phyloP scores from a whole-genome alignment of 2,797 vertebrate species.

The Mastacembelus armatus region DNA sequence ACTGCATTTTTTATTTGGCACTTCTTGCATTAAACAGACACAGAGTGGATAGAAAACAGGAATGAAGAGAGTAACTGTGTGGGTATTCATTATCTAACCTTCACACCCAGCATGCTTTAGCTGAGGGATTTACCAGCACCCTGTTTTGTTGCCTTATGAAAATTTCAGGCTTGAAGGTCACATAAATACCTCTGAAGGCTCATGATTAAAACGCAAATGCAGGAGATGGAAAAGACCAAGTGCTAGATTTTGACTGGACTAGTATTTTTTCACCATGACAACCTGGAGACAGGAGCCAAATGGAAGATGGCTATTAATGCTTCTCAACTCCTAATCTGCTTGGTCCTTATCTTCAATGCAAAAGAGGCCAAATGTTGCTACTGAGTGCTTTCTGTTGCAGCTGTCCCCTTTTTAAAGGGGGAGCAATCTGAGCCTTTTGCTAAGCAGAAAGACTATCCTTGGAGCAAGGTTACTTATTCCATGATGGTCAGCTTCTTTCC shows the following conservation, averaged over 20 bases:
- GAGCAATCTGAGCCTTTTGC: slow-evolving; percentile 68
- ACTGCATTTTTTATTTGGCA: slow-evolving; percentile 22
- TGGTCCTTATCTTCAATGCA: slow-evolving; percentile 67
- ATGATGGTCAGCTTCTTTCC: slow-evolving; percentile 50
- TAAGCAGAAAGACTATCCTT: slow-evolving; percentile 73
- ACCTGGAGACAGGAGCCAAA: slow-evolving; percentile 55
- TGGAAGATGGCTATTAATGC: slow-evolving; percentile 55
- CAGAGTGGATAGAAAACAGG: not conserved
- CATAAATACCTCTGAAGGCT: slow-evolving; percentile 51
- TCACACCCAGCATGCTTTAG: slow-evolving; percentile 65
- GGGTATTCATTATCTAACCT: slow-evolving; percentile 73
- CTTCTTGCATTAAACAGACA: slow-evolving; percentile 17
- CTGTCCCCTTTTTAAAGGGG: slow-evolving; percentile 61
- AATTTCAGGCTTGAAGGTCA: slow-evolving; percentile 69
- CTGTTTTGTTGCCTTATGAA: slow-evolving; percentile 66
- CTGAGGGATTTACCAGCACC: slow-evolving; percentile 62
- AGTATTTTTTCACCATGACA: slow-evolving; percentile 60
- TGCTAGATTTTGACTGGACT: slow-evolving; percentile 18
- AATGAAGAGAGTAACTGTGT: slow-evolving; percentile 46
- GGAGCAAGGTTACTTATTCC: slow-evolving; percentile 73
- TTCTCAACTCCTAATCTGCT: slow-evolving; percentile 65
- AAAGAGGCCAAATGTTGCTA: slow-evolving; percentile 70
- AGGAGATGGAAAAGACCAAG: slow-evolving; percentile 40
- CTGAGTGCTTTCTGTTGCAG: slow-evolving; percentile 58
- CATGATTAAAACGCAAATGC: slow-evolving; percentile 56